Evolutionary conservation across 2,888 invertebrate species (phyloP), one percentile per base, ranked within the genome.

Genomic region (Taphrorychus bicolor): DNA sequence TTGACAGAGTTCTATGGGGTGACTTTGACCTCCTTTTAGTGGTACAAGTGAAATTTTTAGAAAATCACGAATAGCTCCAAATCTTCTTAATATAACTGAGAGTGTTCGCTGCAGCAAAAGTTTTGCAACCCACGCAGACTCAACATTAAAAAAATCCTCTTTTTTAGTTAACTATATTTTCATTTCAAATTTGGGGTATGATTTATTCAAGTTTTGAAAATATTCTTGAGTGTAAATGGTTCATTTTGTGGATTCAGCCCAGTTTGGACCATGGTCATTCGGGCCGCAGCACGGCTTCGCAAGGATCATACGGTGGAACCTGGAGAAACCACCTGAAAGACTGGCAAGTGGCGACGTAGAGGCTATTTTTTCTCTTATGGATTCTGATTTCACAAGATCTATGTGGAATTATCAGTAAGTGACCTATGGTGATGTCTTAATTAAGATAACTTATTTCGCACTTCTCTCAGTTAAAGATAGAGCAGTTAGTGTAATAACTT

Each of bases 241-340:
- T 19, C 40, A 11, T 41, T 48, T 14, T 17, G 19, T 42, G 52
- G 41, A 61, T 83, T 9, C 84, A 97, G 97, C 97, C 76, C 95
- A 96, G 86, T 97, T 97, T 84, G 97, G 97, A 63, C 90, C 93
- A 74, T 97, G 97, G 97, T 89, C 91, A 71, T 93, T 91, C 84
- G 97, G 97, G 3, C 97, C 97, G 3, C 95, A 96, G 79, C 97
- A 97, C 84, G 97, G 98, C 62, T 98, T 98, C 86, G 97, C 96
- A 59, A 88, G 97, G 79, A 92, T 96, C 79, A 90, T 93, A 66
- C 89, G 93, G 78, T 98, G 97, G 97, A 91, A 91, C 76, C 86
- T 95, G 74, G 95, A 95, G 83, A 91, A 94, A 81, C 89, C 91
- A 75, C 96, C 96, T 4, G 94, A 94, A 82, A 86, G 94, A 73